Evolutionary conservation across 2,113 vertebrate genomes (phyloP), one percentile per base, ranked within the genome.

Genomic region (Poeciliopsis retropinna): DNA sequence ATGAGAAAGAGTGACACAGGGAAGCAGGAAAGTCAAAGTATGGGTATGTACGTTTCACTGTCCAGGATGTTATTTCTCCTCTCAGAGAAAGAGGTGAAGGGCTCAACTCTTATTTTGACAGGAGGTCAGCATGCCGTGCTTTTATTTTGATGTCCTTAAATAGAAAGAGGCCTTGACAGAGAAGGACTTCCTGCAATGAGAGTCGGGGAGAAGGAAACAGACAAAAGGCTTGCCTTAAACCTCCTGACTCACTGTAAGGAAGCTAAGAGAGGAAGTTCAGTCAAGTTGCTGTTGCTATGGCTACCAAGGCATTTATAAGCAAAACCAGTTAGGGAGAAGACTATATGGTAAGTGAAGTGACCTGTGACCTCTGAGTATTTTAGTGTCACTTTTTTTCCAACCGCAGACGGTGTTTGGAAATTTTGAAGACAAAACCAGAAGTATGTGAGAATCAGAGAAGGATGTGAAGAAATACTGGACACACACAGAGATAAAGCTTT

Each of bases 81-180:
- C 68, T 57, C 68, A 60, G 25, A 64, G 15, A 75, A 69, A 75
- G 63, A 71, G 73, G 76, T 88, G 68, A 82, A 83, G 80, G 76
- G 37, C 83, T 11, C 12, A 73, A 62, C 67, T 85, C 64, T 71
- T 72, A 84, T 70, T 86, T 70, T 81, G 78, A 85, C 77, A 78
- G 60, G 13, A 69, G 64, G 70, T 87, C 73, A 62, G 2, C 69
- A 61, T 65, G 34, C n/a, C 41, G 0, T 60, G 61, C 73, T 85
- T 76, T 89, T 85, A 88, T 83, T 91, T 84, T 88, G 78, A 80
- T 7, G 7, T 81, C 64, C 37, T 66, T 4, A 64, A 62, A 67
- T 13, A 60, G 66, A 15, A 29, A 17, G 60, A 75, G 75, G 71
- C 84, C 86, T 80, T 81, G 82, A 81, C 60, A 69, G 57, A 75